Evolutionary conservation across 2,113 vertebrate species (phyloP).

Genomic region (Spea bombifrons): DNA sequence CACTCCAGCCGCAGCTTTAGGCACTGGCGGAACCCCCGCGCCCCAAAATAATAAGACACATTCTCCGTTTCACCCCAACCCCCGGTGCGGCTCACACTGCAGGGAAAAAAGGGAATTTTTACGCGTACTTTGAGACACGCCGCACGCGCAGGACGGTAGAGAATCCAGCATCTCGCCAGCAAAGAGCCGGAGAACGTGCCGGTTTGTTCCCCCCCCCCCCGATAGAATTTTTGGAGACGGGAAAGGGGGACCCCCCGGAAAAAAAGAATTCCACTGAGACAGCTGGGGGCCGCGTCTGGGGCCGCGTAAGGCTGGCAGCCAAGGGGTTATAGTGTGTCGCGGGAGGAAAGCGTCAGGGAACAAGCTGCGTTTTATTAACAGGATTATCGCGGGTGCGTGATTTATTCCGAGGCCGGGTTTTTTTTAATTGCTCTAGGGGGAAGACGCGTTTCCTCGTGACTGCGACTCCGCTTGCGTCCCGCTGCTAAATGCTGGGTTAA

Average conservation of each 20-base stretch:
- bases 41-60: too few species aligned
- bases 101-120: too few species aligned
- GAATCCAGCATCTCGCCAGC: too few species aligned
- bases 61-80: too few species aligned
- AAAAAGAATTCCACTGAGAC: background rate
- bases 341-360: slow-evolving; percentile 75
- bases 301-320: background rate
- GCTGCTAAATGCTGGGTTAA: slow-evolving; percentile 81
- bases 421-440: slow-evolving; percentile 80
- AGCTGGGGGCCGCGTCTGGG: background rate
- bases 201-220: too few species aligned
- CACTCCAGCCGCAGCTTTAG: too few species aligned
- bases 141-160: too few species aligned
- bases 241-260: background rate
- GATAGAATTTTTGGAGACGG: too few species aligned
- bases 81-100: too few species aligned
- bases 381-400: slow-evolving; percentile 77
- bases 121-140: too few species aligned
- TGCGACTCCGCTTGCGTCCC: slow-evolving; percentile 76
- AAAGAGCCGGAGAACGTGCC: too few species aligned
- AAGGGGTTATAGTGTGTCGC: slow-evolving; percentile 64
- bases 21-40: too few species aligned
- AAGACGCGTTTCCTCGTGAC: slow-evolving; percentile 77
- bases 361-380: slow-evolving; percentile 84
- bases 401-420: slow-evolving; percentile 81